These are phyloP conservation scores for Pelmatolapia mariae DNA, from an alignment of 2,113 vertebrate genomes.

Conservation along the genomic window DNA sequence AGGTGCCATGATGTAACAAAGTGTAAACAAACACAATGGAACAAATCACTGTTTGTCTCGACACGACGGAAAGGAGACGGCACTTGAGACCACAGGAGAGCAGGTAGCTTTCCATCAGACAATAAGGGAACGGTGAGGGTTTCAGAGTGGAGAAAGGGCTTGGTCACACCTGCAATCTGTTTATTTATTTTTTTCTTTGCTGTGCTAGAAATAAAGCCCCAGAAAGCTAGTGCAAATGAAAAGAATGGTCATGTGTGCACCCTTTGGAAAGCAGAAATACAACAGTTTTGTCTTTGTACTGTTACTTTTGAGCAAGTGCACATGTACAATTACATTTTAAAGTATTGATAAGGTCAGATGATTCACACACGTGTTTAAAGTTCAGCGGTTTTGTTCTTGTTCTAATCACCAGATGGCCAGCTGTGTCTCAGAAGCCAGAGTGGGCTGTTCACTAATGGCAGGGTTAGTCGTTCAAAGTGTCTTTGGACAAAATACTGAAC, in stretches of 20 bases:
- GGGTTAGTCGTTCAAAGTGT: neutral
- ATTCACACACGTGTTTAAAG: neutral
- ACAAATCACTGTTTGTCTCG: constrained; percentile 23
- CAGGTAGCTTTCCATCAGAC: neutral
- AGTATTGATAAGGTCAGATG: neutral
- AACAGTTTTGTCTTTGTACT: neutral
- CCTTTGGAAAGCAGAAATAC: neutral
- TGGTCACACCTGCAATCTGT: neutral
- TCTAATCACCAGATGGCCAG: neutral
- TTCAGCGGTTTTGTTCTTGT: neutral
- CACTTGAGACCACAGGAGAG: constrained; percentile 14
- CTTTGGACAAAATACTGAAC: neutral
- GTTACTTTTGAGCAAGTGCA: neutral
- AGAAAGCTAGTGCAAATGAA: neutral
- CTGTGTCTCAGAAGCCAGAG: neutral
- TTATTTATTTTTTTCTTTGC: neutral
- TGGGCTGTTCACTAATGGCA: neutral
- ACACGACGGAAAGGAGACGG: neutral
- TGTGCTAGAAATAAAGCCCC: neutral
- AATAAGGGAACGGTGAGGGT: neutral
- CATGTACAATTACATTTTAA: neutral
- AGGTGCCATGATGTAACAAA: constrained; percentile 43
- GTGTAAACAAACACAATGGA: constrained; percentile 48
- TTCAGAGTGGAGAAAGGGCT: neutral
- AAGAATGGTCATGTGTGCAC: neutral